Conservation (phyloP, 1,140 invertebrate species). For the Drosophila navojoa region DNA sequence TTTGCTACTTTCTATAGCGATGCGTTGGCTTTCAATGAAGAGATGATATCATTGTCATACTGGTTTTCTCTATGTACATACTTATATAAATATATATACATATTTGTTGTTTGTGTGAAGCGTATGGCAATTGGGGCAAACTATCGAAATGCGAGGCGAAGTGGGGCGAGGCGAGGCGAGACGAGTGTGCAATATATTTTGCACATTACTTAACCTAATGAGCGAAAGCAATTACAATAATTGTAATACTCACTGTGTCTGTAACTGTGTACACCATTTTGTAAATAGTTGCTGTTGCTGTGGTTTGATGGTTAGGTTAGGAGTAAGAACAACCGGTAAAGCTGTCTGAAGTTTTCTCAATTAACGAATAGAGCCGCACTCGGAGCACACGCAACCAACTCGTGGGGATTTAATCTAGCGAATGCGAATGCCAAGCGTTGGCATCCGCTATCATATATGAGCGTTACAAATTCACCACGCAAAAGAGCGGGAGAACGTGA, state of each 20-base stretch:
- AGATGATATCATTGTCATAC: conserved; percentile 53
- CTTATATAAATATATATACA: not conserved
- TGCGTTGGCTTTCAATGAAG: conserved; percentile 23
- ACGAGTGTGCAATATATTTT: not conserved
- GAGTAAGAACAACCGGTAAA: conserved; percentile 51
- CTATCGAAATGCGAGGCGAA: conserved; percentile 22
- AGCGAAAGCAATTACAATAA: not conserved
- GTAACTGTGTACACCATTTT: conserved; percentile 79
- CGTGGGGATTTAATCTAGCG: conserved; percentile 28
- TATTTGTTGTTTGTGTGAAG: conserved; percentile 14
- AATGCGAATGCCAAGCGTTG: conserved; percentile 37
- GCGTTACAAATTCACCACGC: conserved; percentile 13
- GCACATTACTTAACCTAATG: conserved; percentile 38
- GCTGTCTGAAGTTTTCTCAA: conserved; percentile 62
- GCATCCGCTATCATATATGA: conserved; percentile 21
- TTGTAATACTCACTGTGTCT: conserved; percentile 64
- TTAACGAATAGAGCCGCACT: conserved; percentile 37
- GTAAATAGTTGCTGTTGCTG: conserved; percentile 5
- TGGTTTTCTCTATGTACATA: conserved; percentile 31
- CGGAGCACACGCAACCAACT: conserved; percentile 43
- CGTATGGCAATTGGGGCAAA: conserved; percentile 40
- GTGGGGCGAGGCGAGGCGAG: not conserved
- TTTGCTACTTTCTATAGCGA: conserved; percentile 32
- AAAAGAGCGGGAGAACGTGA: conserved; percentile 12
- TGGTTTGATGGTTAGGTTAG: not conserved